Conservation (phyloP, 2,113 vertebrate genomes). For the Cariama cristata region DNA sequence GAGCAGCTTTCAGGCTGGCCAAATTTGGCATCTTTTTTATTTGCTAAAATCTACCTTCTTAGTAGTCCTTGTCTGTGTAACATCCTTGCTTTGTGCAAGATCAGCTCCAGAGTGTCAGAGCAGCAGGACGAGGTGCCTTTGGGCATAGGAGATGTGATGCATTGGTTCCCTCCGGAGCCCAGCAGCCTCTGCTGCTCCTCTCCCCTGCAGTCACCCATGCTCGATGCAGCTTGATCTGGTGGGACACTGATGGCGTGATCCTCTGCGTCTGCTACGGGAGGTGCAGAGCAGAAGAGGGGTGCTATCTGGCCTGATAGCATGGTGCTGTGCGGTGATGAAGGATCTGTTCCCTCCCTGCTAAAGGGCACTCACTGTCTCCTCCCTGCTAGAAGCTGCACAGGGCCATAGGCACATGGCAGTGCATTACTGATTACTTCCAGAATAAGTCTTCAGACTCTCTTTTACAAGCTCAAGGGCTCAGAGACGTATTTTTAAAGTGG, state of each 20-base stretch:
- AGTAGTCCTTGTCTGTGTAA: not conserved
- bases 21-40: not conserved
- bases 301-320: not conserved
- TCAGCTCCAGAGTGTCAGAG: not conserved
- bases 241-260: not conserved
- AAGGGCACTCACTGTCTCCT: not conserved
- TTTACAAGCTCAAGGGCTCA: not conserved
- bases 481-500: not conserved
- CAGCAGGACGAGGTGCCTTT: not conserved
- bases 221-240: accelerated
- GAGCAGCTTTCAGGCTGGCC: not conserved
- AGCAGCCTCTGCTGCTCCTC: not conserved
- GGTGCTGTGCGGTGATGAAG: not conserved
- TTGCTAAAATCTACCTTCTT: not conserved
- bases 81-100: not conserved
- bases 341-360: not conserved
- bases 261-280: accelerated
- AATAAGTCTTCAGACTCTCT: not conserved
- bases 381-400: not conserved
- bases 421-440: not conserved
- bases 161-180: not conserved
- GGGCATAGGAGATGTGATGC: not conserved
- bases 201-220: accelerated
- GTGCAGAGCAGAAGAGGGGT: not conserved
- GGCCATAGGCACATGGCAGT: not conserved